Percentiles rank a stretch among this genome's conserved stretches.
Conservation (phyloP, 2,888 invertebrate genomes). For the Trissolcus brochymenae region DNA sequence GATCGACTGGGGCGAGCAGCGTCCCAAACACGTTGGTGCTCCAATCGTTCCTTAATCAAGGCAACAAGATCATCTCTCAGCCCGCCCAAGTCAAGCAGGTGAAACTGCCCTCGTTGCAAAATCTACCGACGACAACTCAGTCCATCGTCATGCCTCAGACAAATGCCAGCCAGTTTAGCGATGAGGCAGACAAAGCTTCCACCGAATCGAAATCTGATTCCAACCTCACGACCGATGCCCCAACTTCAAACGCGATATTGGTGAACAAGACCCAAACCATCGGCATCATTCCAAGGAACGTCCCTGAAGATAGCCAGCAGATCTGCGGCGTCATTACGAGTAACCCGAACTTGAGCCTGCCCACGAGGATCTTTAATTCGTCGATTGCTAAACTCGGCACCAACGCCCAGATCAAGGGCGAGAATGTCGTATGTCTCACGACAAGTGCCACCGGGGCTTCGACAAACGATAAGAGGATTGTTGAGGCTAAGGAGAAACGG, state of each 20-base stretch:
- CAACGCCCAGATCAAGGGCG: constrained; percentile 63
- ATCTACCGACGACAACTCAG: constrained; percentile 62
- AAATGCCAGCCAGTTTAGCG: constrained; percentile 62
- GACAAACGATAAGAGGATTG: constrained; percentile 41
- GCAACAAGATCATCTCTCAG: constrained; percentile 76
- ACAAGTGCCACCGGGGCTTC: constrained; percentile 44
- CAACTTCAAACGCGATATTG: constrained; percentile 62
- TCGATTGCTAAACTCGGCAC: constrained; percentile 67
- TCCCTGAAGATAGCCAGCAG: constrained; percentile 67
- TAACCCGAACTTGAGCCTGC: constrained; percentile 69
- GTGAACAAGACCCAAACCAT: constrained; percentile 71
- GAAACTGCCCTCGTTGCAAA: constrained; percentile 70
- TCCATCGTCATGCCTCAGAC: constrained; percentile 67
- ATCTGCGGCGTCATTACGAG: constrained; percentile 74
- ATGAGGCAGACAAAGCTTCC: constrained; percentile 53
- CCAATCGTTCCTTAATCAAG: constrained; percentile 83
- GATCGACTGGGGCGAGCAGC: constrained; percentile 69
- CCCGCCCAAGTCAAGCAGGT: constrained; percentile 67
- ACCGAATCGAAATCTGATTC: constrained; percentile 39
- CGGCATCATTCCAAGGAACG: constrained; percentile 68
- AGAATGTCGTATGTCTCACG: constrained; percentile 69
- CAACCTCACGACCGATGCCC: constrained; percentile 14
- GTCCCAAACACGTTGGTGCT: constrained; percentile 82
- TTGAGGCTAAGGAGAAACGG: constrained; percentile 59
- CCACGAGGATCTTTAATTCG: constrained; percentile 72